Conservation (phyloP, 2,113 vertebrate genomes). For the Sterrhoptilus dennistouni region DNA sequence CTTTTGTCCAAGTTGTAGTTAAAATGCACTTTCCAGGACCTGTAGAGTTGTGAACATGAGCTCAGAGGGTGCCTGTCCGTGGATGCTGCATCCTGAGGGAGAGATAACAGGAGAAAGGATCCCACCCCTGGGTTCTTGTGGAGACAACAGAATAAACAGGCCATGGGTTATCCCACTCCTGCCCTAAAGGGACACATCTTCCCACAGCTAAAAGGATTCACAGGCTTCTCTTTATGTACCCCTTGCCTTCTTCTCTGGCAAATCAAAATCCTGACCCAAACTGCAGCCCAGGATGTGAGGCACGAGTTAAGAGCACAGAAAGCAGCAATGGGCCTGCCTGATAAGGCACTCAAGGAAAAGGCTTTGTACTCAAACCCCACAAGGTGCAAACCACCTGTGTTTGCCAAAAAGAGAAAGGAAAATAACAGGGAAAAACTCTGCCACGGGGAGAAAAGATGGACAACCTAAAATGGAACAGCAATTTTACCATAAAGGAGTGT, state of each 20-base stretch:
- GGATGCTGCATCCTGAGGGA: not conserved
- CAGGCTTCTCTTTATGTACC: not conserved
- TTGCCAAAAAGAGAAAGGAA: not conserved
- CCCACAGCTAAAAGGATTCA: not conserved
- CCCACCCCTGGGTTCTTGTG: not conserved
- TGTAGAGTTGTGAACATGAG: not conserved
- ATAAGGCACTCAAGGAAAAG: not conserved
- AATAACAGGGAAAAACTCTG: not conserved
- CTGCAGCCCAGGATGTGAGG: not conserved
- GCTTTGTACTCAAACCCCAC: not conserved
- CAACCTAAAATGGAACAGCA: not conserved
- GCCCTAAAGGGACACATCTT: not conserved
- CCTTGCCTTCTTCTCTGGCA: not conserved
- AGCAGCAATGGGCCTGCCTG: not conserved
- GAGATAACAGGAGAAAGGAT: not conserved
- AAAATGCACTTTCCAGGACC: not conserved
- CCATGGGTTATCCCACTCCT: not conserved
- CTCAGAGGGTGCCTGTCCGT: not conserved
- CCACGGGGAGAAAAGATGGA: not conserved
- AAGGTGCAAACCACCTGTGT: not conserved
- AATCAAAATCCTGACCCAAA: not conserved
- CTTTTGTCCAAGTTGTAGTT: not conserved
- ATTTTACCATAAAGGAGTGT: not conserved
- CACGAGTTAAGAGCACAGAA: not conserved
- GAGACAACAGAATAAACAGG: not conserved